Base-by-base conservation (phyloP, 2,888 invertebrate genomes). In the Ichneumoninae sp. region DNA sequence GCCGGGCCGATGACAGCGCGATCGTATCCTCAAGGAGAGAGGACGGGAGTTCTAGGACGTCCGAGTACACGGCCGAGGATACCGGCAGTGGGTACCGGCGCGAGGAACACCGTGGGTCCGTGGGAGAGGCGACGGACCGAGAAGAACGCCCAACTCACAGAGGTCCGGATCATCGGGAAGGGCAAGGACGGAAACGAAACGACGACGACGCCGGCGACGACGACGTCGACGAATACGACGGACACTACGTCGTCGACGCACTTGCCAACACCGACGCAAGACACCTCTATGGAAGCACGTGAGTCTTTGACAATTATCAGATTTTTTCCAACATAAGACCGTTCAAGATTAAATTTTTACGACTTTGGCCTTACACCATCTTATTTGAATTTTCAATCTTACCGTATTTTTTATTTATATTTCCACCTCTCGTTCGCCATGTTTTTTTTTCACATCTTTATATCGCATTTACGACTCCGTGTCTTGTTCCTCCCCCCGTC, bases 231-330 rank as follows among this genome's bases (percentile, higher is more conserved):
- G 40, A 33, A 33, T 33, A 33, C 33, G 33, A 33, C 33, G 33
- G 33, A 33, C 33, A 86, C 84, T 77, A 86, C 88, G 81, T 86
- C 89, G 81, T 85, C 90, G 80, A 90, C 91, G 88, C 90, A 90
- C 86, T 87, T 90, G 10, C 40, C 40, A 6, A 40, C 40, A 10
- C 7, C 40, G 40, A 40, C 40, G 2, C 91, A 89, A 89, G 90
- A 90, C 87, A 91, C 91, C 90, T 91, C 92, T 92, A 92, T 92
- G 92, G 92, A 91, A 91, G 90, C 91, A 91, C 89, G 92, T 92
- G 86, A 92, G 92, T 92, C 26, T 26, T 72, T 33, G 57, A 8
- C 8, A 30, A 57, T 76, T 68, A 40, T 62, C 33, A 22, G 62
- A 10, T 40, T 57, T 40, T 40, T 10, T 40, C 0, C 40, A 40